A percentile compares a stretch with the other conserved stretches of the same genome.
Conservation (phyloP, 2,888 invertebrate species). For the Cataglyphis rosenhaueri region DNA sequence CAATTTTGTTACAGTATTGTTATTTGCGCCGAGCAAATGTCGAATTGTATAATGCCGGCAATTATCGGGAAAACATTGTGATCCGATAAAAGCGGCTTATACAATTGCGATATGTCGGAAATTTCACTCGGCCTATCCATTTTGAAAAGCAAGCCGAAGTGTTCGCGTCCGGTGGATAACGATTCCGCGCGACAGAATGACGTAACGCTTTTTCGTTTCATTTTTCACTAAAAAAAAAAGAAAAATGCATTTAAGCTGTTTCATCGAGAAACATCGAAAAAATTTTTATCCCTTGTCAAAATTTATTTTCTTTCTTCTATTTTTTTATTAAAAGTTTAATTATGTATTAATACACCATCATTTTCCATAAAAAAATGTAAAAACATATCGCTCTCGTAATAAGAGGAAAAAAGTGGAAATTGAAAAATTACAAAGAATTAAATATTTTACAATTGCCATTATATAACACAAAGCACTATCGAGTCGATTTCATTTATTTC, state of each 20-base stretch:
- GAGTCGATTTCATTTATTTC: not conserved
- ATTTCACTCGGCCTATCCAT: conserved; percentile 31
- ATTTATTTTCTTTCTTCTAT: not conserved
- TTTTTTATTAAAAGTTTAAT: not conserved
- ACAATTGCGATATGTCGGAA: conserved; percentile 37
- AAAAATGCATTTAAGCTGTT: conserved; percentile 37
- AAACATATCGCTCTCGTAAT: not conserved
- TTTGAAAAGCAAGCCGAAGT: conserved; percentile 32
- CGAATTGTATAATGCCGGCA: conserved; percentile 47
- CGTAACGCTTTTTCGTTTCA: conserved; percentile 42
- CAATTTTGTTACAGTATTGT: conserved; percentile 43
- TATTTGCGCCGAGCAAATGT: conserved; percentile 19
- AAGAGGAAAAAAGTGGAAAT: not conserved
- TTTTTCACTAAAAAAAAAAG: conserved; percentile 13
- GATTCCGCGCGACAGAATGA: conserved; percentile 39
- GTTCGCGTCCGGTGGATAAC: conserved; percentile 18
- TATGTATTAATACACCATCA: not conserved
- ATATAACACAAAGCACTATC: not conserved
- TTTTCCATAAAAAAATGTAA: not conserved
- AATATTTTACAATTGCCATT: not conserved
- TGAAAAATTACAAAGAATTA: not conserved
- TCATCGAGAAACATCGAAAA: conserved; percentile 12
- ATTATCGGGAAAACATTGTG: conserved; percentile 44
- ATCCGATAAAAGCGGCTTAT: conserved; percentile 47
- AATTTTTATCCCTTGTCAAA: conserved; percentile 8